Conservation (phyloP, 2,888 invertebrate genomes). For the Oegoconia quadripuncta region DNA sequence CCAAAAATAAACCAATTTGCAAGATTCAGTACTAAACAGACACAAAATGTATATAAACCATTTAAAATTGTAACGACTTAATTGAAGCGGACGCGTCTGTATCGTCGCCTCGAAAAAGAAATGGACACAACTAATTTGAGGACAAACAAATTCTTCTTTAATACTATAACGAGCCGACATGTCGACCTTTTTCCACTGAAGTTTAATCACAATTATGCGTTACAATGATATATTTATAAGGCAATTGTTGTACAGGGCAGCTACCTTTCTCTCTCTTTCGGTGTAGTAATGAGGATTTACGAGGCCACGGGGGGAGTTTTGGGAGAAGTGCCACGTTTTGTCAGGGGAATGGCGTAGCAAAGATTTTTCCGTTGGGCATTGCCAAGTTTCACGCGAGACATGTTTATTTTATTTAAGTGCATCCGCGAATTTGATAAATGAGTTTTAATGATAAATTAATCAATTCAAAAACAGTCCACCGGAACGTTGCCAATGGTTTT, state of each 20-base stretch:
- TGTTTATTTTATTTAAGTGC: conserved; percentile 15
- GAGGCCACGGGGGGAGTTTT: conserved; percentile 39
- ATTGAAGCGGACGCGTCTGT: conserved; percentile 1
- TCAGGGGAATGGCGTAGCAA: conserved; percentile 18
- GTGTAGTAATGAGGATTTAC: conserved; percentile 51
- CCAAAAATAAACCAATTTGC: not conserved
- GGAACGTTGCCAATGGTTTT: not conserved
- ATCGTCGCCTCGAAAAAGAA: not conserved
- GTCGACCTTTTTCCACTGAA: conserved; percentile 13
- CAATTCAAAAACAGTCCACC: not conserved
- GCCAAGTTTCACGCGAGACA: conserved; percentile 20
- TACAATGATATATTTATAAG: conserved; percentile 44
- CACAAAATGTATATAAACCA: not conserved
- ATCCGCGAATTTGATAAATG: conserved; percentile 11
- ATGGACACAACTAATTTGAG: conserved; percentile 2
- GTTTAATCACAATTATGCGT: conserved; percentile 46
- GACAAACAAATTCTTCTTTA: conserved; percentile 10
- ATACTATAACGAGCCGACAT: conserved; percentile 1
- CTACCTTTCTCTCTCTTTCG: conserved; percentile 27
- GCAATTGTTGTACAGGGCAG: conserved; percentile 22
- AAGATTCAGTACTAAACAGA: not conserved
- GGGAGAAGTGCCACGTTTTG: conserved; percentile 39
- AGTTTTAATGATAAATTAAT: conserved; percentile 1
- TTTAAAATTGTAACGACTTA: conserved; percentile 1
- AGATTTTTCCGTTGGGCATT: conserved; percentile 26